phyloP scores from a whole-genome alignment of 2,113 vertebrate species.

The Rhagologus leucostigma region DNA sequence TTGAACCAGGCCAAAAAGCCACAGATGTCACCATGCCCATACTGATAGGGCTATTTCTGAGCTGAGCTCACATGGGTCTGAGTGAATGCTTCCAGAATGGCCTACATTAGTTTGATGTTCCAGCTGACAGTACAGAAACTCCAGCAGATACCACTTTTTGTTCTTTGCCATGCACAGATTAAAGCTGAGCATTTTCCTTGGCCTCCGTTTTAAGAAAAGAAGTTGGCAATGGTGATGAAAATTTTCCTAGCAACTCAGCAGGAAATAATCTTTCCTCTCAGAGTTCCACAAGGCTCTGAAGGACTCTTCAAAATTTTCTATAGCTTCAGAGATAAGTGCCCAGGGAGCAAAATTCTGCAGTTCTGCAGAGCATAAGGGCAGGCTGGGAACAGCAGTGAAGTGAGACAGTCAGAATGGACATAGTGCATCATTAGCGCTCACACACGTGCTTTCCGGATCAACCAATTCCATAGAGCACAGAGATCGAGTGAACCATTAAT shows the following conservation, averaged over 20 bases:
- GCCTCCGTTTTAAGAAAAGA: background rate
- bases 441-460: background rate
- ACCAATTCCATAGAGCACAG: background rate
- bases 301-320: conserved; percentile 15
- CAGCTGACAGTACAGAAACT: conserved; percentile 7
- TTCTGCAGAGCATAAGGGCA: background rate
- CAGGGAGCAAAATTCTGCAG: background rate
- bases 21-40: background rate
- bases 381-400: background rate
- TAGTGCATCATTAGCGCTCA: background rate
- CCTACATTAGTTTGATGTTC: background rate
- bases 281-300: conserved; percentile 5
- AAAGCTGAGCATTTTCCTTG: background rate
- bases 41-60: background rate
- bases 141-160: background rate
- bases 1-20: background rate
- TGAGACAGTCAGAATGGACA: background rate
- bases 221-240: background rate
- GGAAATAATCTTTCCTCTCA: conserved; percentile 10
- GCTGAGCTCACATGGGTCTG: background rate
- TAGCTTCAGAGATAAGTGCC: background rate
- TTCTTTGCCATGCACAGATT: background rate
- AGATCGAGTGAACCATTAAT: conserved; percentile 33
- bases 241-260: conserved; percentile 26
- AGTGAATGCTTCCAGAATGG: background rate